Evolutionary conservation across 2,888 invertebrate genomes (phyloP).

Genomic region (Syrphus vitripennis): DNA sequence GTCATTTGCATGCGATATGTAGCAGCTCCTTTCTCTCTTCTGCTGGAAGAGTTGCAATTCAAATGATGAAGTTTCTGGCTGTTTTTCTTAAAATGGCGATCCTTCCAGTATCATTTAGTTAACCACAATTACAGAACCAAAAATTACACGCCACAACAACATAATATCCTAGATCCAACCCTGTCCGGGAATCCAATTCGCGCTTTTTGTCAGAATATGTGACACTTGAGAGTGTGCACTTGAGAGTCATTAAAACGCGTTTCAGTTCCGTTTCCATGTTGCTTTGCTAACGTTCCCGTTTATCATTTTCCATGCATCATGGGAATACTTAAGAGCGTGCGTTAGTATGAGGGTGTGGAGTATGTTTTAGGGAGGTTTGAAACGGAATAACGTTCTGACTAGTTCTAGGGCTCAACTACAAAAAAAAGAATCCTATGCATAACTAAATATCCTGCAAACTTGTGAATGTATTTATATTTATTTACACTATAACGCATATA

Average conservation of each 20-base stretch:
- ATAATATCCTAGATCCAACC: neutral
- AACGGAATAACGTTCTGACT: conserved; percentile 6
- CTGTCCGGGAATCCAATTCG: conserved; percentile 15
- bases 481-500: conserved; percentile 21
- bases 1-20: no score
- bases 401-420: neutral
- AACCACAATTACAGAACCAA: no score
- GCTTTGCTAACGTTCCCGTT: conserved; percentile 42
- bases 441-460: conserved; percentile 13
- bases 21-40: no score
- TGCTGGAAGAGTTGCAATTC: no score
- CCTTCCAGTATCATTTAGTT: no score
- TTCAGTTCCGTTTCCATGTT: conserved; percentile 16
- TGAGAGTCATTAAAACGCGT: conserved; percentile 65
- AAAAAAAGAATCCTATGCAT: neutral
- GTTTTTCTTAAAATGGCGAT: no score
- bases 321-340: conserved; percentile 9
- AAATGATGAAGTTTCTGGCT: no score
- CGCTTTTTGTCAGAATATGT: conserved; percentile 23
- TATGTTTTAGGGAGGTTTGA: conserved; percentile 18
- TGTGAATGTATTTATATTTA: conserved; percentile 35
- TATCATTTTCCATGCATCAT: conserved; percentile 53
- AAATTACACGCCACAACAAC: no score
- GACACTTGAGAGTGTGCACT: conserved; percentile 43
- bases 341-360: neutral